Conservation (phyloP, 2,797 vertebrate species). For the Moxostoma hubbsi region DNA sequence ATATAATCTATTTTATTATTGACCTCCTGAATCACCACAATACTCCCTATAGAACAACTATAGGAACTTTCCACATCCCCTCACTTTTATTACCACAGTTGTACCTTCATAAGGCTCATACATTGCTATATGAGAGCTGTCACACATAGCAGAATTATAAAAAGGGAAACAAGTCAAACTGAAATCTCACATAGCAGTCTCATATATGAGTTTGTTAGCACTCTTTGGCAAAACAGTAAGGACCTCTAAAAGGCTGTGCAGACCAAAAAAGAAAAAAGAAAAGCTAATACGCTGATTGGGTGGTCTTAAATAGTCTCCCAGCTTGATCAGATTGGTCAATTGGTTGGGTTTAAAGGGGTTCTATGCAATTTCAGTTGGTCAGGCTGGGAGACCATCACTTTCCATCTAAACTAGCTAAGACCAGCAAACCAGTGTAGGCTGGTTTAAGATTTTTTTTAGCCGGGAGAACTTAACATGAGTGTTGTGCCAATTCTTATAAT, state of each 20-base stretch:
- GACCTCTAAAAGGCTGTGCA: neutral
- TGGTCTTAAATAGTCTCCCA: no score
- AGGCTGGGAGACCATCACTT: no score
- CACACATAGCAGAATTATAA: neutral
- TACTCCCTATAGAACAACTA: neutral
- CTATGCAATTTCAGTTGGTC: neutral
- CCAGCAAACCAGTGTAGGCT: no score
- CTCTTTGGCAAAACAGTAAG: slow-evolving; percentile 2
- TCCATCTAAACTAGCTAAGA: no score
- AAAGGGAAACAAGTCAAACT: neutral
- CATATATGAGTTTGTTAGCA: neutral
- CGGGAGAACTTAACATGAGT: neutral
- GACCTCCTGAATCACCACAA: neutral
- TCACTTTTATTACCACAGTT: neutral
- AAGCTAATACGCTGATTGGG: no score
- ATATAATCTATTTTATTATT: neutral
- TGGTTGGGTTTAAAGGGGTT: no score
- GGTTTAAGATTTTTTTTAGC: neutral
- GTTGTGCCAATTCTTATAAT: neutral
- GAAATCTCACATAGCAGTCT: neutral
- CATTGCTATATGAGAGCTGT: neutral
- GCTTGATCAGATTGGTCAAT: no score
- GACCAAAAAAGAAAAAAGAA: no score
- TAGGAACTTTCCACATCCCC: neutral
- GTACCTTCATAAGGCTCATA: neutral